A percentile compares a stretch with the other conserved stretches of the same genome.
phyloP scores from a whole-genome alignment of 2,888 invertebrate genomes.

The Corbicula japonica region DNA sequence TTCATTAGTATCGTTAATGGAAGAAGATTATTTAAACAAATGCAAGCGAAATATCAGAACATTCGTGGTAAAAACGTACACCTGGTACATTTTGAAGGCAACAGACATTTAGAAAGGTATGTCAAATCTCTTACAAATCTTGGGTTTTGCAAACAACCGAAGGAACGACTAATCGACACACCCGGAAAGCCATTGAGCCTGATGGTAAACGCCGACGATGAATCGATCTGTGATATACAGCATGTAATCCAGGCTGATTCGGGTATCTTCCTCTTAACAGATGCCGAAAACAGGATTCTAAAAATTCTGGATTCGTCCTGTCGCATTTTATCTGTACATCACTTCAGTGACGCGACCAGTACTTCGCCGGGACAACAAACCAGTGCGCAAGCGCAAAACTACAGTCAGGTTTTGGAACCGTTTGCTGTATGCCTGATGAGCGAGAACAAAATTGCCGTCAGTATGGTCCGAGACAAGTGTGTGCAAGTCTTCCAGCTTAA shows the following conservation, averaged over 20 bases:
- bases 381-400: neutral
- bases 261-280: constrained; percentile 34
- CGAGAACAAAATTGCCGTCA: constrained; percentile 24
- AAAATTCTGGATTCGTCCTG: constrained; percentile 8
- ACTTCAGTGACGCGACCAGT: too few relatives aligned
- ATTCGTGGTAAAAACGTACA: too few relatives aligned
- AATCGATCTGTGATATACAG: constrained; percentile 3
- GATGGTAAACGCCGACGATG: neutral
- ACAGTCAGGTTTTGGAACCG: constrained; percentile 21
- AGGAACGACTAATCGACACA: too few relatives aligned
- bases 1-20: too few relatives aligned
- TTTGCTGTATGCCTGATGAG: constrained; percentile 34
- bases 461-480: constrained; percentile 32
- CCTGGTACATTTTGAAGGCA: too few relatives aligned
- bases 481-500: constrained; percentile 6
- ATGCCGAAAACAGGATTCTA: constrained; percentile 35
- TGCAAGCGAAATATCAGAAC: too few relatives aligned
- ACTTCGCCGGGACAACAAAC: too few relatives aligned
- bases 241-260: constrained; percentile 11
- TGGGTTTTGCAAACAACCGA: constrained; percentile 9
- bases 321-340: too few relatives aligned
- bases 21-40: too few relatives aligned
- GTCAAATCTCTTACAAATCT: constrained; percentile 14
- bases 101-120: constrained; percentile 7
- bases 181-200: too few relatives aligned